A percentile compares a stretch with the other conserved stretches of the same genome.
These are phyloP conservation scores for Onychomys leucogaster DNA, from an alignment of 2,797 vertebrate species.

Conservation along the genomic window DNA sequence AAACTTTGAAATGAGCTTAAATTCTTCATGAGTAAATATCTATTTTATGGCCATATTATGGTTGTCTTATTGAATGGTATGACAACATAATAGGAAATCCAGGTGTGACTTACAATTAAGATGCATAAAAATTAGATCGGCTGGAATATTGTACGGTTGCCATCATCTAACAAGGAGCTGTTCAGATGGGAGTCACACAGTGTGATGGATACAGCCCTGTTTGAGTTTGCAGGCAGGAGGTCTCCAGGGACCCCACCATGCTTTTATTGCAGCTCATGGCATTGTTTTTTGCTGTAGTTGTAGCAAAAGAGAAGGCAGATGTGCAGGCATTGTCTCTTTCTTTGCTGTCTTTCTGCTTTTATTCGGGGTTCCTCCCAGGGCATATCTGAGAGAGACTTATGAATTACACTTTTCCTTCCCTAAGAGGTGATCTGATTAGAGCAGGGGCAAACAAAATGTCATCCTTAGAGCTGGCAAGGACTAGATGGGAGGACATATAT, in stretches of 20 bases:
- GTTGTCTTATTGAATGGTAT: neutral
- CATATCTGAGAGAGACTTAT: neutral
- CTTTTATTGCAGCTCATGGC: neutral
- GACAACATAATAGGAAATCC: slow-evolving; percentile 10
- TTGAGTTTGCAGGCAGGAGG: neutral
- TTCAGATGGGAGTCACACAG: neutral
- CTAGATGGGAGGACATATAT: neutral
- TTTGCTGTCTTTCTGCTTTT: neutral
- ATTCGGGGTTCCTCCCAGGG: neutral
- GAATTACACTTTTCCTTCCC: neutral
- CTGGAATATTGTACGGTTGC: neutral
- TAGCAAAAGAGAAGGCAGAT: neutral
- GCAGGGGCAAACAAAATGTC: neutral
- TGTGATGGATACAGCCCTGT: neutral
- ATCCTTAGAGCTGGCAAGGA: neutral
- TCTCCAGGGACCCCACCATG: neutral
- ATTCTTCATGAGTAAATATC: slow-evolving; percentile 40
- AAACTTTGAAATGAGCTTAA: slow-evolving; percentile 69
- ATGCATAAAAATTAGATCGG: slow-evolving; percentile 25
- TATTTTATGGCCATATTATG: neutral
- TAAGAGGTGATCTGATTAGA: neutral
- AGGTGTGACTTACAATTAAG: slow-evolving; percentile 44
- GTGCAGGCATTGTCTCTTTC: neutral
- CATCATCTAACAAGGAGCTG: neutral
- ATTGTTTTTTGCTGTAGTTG: neutral